Evolutionary conservation across 2,113 vertebrate species (phyloP).

Genomic region (Pavo muticus): DNA sequence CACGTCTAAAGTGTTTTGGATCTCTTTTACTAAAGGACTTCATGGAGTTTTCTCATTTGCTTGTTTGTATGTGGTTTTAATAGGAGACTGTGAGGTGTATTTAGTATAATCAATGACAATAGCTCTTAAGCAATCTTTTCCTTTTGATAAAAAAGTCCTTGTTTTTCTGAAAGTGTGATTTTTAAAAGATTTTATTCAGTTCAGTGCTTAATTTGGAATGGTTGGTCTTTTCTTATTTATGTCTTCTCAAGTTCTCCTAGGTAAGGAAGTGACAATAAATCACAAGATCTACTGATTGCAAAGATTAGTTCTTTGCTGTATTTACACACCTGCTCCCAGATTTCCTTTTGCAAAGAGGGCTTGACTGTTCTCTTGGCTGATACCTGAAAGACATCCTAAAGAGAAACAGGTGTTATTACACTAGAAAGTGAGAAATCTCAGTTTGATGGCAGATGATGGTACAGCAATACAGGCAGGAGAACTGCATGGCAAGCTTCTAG

Average conservation of each 20-base stretch:
- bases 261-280: not conserved
- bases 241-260: not conserved
- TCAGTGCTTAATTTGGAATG: not conserved
- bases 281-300: not conserved
- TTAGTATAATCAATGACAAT: not conserved
- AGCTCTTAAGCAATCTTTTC: not conserved
- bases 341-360: not conserved
- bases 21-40: not conserved
- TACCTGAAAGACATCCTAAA: not conserved
- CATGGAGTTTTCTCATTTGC: not conserved
- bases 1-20: not conserved
- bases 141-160: not conserved
- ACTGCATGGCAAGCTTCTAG: not conserved
- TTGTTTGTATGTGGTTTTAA: not conserved
- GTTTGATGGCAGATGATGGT: not conserved
- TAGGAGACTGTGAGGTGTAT: not conserved
- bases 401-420: not conserved
- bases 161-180: not conserved
- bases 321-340: not conserved
- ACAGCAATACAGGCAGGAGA: not conserved
- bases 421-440: not conserved
- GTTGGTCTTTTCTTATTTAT: not conserved
- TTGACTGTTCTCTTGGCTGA: not conserved
- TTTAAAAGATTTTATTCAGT: not conserved
- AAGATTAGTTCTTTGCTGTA: not conserved